Percentiles rank a stretch among this genome's conserved stretches.
Conservation (phyloP, 2,113 vertebrate species). For the Labeo catla region DNA sequence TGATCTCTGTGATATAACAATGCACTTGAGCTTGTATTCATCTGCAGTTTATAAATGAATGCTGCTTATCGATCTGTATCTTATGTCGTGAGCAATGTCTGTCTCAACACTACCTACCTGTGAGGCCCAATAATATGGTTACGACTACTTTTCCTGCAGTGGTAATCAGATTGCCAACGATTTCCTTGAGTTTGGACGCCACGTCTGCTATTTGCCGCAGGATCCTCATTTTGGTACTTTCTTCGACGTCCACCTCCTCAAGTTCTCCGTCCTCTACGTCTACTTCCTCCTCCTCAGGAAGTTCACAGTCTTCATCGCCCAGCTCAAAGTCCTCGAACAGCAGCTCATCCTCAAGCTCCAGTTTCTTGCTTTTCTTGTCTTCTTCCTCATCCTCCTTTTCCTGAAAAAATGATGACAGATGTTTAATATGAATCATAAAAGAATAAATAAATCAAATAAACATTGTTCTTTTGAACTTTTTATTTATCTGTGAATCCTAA, state of each 20-base stretch:
- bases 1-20: background rate
- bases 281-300: constrained; percentile 51
- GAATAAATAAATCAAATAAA: too few relatives aligned
- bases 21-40: background rate
- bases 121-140: constrained; percentile 87
- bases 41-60: background rate
- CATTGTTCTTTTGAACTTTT: too few relatives aligned
- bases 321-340: constrained; percentile 82
- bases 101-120: constrained; percentile 73
- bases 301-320: constrained; percentile 63
- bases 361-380: constrained; percentile 76
- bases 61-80: background rate
- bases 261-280: constrained; percentile 65
- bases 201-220: constrained; percentile 81
- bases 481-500: too few relatives aligned
- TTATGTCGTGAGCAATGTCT: background rate
- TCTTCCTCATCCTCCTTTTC: constrained; percentile 57
- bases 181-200: constrained; percentile 83
- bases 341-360: constrained; percentile 80
- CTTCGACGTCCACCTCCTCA: constrained; percentile 73
- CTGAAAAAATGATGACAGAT: constrained; percentile 25
- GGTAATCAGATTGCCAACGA: constrained; percentile 86
- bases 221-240: constrained; percentile 80
- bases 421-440: background rate
- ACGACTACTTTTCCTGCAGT: constrained; percentile 90